Conservation (phyloP, 2,113 vertebrate genomes). For the Microcebus tavaratra region DNA sequence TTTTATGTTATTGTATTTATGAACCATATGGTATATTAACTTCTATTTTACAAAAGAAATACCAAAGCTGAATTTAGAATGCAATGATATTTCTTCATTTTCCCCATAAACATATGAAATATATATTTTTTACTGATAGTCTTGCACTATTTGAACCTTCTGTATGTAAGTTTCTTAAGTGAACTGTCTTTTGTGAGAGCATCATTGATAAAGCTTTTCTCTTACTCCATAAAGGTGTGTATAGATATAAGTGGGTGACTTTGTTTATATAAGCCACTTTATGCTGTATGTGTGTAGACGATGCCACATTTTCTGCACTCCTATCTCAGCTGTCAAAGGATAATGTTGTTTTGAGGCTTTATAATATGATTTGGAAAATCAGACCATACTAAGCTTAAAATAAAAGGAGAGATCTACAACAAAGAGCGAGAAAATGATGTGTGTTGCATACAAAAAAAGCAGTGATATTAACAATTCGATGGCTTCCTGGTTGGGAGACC, state of each 20-base stretch:
- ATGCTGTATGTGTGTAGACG: background rate
- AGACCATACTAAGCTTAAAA: constrained; percentile 89
- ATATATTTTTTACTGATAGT: background rate
- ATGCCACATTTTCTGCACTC: constrained; percentile 58
- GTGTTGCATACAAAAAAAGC: constrained; percentile 95
- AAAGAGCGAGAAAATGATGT: constrained; percentile 89
- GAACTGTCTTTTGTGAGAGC: constrained; percentile 19
- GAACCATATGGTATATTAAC: background rate
- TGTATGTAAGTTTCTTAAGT: background rate
- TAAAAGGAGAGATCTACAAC: constrained; percentile 86
- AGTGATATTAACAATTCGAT: constrained; percentile 92
- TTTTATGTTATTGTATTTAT: background rate
- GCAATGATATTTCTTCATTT: background rate
- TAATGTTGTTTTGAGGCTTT: constrained; percentile 80
- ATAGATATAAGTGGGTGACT: constrained; percentile 7
- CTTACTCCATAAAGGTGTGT: constrained; percentile 54
- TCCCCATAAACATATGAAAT: background rate
- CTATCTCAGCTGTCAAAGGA: constrained; percentile 36
- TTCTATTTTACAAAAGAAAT: background rate
- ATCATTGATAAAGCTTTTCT: constrained; percentile 30
- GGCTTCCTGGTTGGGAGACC: constrained; percentile 91
- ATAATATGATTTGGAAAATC: constrained; percentile 91
- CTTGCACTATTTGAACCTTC: background rate
- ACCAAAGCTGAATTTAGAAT: constrained; percentile 18
- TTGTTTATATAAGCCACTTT: constrained; percentile 27